A percentile compares a stretch with the other conserved stretches of the same genome.
These are phyloP conservation scores for Oreochromis mossambicus DNA, from an alignment of 2,797 vertebrate species.

Conservation along the genomic window DNA sequence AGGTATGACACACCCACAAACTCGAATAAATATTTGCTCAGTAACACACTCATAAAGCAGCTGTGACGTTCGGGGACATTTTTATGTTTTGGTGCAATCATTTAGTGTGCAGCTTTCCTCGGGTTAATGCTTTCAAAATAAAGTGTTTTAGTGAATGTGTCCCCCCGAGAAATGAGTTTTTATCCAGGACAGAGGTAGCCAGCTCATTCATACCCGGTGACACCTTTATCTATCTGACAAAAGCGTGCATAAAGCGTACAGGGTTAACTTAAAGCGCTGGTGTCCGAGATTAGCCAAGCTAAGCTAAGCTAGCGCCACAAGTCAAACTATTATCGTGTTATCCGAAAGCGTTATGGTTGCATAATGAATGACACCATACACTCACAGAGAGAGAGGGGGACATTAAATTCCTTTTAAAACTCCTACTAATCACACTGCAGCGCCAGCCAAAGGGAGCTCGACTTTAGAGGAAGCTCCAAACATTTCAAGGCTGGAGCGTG, in stretches of 20 bases:
- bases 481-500: slow-evolving; percentile 19
- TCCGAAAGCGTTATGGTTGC: slow-evolving; percentile 1
- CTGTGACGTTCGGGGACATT: neutral
- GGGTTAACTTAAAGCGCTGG: neutral
- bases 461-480: slow-evolving; percentile 25
- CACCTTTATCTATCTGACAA: neutral
- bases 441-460: neutral
- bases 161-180: neutral
- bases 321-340: slow-evolving; percentile 10
- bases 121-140: neutral
- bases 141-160: neutral
- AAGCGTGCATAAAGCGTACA: neutral
- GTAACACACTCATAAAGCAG: neutral
- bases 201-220: neutral
- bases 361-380: slow-evolving; percentile 7
- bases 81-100: neutral
- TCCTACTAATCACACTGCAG: slow-evolving; percentile 5
- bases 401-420: slow-evolving; percentile 19
- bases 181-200: neutral
- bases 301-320: slow-evolving; percentile 11
- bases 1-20: neutral
- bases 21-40: neutral
- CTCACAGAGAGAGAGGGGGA: neutral
- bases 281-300: slow-evolving; percentile 5
- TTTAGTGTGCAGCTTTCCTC: neutral